Percentiles rank a stretch among this genome's conserved stretches.
Conservation (phyloP, 2,113 vertebrate genomes). For the Emydocephalus ijimae region DNA sequence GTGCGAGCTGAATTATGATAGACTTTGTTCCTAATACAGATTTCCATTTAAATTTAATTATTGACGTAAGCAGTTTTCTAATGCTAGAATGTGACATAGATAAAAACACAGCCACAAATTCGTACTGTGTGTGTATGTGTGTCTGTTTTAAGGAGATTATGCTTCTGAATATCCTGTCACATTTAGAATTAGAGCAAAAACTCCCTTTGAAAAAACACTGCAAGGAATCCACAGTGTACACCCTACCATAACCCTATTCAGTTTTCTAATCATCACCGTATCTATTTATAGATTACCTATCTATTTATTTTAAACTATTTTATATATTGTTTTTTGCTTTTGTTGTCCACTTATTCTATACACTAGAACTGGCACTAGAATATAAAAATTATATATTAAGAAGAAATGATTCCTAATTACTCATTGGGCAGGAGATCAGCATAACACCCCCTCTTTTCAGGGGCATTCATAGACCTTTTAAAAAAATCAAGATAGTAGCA, state of each 20-base stretch:
- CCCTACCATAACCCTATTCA: not conserved
- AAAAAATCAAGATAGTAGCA: not conserved
- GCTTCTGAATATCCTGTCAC: not conserved
- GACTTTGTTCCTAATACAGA: not conserved
- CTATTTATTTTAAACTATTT: not conserved
- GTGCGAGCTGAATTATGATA: not conserved
- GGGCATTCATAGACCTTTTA: not conserved
- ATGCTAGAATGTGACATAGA: conserved; percentile 5
- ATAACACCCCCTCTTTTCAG: not conserved
- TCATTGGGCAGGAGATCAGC: not conserved
- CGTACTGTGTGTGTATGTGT: not conserved
- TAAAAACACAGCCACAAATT: conserved; percentile 15
- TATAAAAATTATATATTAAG: not conserved
- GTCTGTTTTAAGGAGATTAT: not conserved
- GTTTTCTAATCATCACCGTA: not conserved
- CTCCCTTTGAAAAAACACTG: not conserved
- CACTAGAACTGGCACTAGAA: not conserved
- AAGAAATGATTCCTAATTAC: not conserved
- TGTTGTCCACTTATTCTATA: not conserved
- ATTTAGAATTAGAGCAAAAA: not conserved
- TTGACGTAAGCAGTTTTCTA: not conserved
- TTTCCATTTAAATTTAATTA: not conserved
- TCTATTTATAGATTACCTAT: not conserved
- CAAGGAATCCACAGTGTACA: not conserved
- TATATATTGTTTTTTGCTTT: not conserved